Base-by-base conservation (phyloP, 2,113 vertebrate species). In the mouse (Mus musculus) region DNA sequence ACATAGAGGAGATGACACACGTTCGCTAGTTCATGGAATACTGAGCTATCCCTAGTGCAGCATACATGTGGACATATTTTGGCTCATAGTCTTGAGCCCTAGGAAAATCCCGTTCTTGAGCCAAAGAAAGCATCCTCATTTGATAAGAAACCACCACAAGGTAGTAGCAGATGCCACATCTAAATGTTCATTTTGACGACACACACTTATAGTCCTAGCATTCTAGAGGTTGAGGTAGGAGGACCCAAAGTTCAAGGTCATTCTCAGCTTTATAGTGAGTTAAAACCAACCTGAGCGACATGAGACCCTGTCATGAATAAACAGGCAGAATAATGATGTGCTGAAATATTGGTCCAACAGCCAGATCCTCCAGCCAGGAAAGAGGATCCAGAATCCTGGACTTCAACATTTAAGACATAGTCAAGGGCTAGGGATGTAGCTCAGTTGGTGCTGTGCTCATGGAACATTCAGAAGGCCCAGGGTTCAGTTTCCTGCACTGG, bases 321-420 rank as follows among this genome's bases (percentile, higher is more conserved):
- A 86, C 36, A 84, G 39, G 26, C 22, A 63, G 14, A 59, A 71
- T 69, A 22, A 73, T 59, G 2, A 16, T 9, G 2, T 3, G 19
- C 56, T 22, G 16, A 87, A 84, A 28, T 2, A 17, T 1, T 28
- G 39, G 24, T 4, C 36, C 69, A 52, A 19, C 17, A 17, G 7
- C n/a, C n/a, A n/a, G 54, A 46, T n/a, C 56, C 59, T 90, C 56
- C 7, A 16, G 1, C 16, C 3, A 65, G 5, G 76, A 73, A 39
- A 80, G 30, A 86, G 88, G 61, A 71, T 33, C 82, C 22, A 39
- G 65, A 89, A 54, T 56, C 17, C 1, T 0, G 2, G 36, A 22
- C 56, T 82, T 93, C n/a, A 78, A 54, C 69, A 9, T 77, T 93
- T 67, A 80, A 81, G 91, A 46, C 61, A 5, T 77, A 56, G 67